Percentiles rank a stretch among this genome's conserved stretches.
These are phyloP conservation scores for Drosophila niveifrons DNA, from an alignment of 2,888 invertebrate genomes.

Conservation along the genomic window DNA sequence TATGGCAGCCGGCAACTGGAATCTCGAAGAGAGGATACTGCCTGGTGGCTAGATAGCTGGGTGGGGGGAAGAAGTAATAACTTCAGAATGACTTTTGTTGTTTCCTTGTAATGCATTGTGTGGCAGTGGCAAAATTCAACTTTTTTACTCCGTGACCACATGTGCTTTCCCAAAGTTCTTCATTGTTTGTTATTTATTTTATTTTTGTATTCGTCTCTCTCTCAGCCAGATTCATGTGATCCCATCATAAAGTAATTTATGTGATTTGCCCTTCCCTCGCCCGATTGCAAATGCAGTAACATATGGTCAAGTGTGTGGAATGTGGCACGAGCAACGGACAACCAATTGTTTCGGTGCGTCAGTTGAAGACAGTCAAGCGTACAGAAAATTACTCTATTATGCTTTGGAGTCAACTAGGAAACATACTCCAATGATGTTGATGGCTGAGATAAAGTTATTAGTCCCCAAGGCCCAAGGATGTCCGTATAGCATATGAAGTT, in stretches of 20 bases:
- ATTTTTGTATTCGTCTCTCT: constrained; percentile 8
- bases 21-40: constrained; percentile 42
- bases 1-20: constrained; percentile 59
- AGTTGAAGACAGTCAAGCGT: constrained; percentile 32
- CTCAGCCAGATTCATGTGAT: constrained; percentile 63
- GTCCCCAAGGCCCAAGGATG: constrained; percentile 50
- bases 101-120: constrained; percentile 69
- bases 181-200: constrained; percentile 11
- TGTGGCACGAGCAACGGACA: background rate
- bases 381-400: constrained; percentile 76
- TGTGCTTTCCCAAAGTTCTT: constrained; percentile 66
- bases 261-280: constrained; percentile 62
- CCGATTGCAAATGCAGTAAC: constrained; percentile 74
- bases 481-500: constrained; percentile 26
- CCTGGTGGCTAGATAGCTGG: background rate
- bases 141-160: constrained; percentile 70
- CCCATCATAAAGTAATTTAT: constrained; percentile 81
- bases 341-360: constrained; percentile 67
- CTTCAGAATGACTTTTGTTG: constrained; percentile 80
- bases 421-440: constrained; percentile 36
- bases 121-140: constrained; percentile 41
- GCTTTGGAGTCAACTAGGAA: constrained; percentile 42
- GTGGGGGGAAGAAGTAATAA: constrained; percentile 62
- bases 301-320: constrained; percentile 59
- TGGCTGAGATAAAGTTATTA: constrained; percentile 67